These are phyloP conservation scores for Scomberomorus guttatus DNA, from an alignment of 2,797 vertebrate genomes.

Conservation along the genomic window DNA sequence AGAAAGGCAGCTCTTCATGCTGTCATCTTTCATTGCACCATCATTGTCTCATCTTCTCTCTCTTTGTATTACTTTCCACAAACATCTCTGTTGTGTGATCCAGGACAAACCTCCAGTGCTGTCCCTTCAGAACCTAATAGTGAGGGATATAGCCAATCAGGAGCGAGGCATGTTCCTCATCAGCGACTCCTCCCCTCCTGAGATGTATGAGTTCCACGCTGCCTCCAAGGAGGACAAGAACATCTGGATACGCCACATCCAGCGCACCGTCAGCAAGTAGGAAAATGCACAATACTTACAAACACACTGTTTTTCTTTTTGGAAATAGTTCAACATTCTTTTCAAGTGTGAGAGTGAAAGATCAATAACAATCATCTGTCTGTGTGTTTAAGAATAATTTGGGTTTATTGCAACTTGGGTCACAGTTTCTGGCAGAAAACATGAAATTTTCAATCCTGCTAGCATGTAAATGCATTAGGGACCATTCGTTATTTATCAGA, in stretches of 20 bases:
- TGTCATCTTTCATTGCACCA: not conserved
- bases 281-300: conserved; percentile 2
- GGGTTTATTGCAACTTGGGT: too few relatives aligned
- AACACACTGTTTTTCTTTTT: not conserved
- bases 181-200: conserved; percentile 88
- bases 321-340: too few relatives aligned
- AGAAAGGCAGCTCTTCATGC: not conserved
- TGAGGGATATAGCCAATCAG: conserved; percentile 95
- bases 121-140: conserved; percentile 91
- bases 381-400: too few relatives aligned
- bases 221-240: conserved; percentile 90
- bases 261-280: conserved; percentile 84
- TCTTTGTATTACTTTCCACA: not conserved
- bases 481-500: too few relatives aligned
- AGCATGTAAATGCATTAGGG: too few relatives aligned
- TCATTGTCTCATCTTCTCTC: not conserved
- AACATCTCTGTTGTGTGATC: not conserved
- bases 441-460: too few relatives aligned
- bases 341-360: too few relatives aligned
- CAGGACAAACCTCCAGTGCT: conserved; percentile 93
- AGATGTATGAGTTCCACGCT: conserved; percentile 96
- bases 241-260: conserved; percentile 91
- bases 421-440: too few relatives aligned
- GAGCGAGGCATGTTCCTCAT: conserved; percentile 95
- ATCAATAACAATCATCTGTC: too few relatives aligned